These are phyloP conservation scores for Stratiomys singularior DNA, from an alignment of 2,888 invertebrate genomes.

Conservation along the genomic window DNA sequence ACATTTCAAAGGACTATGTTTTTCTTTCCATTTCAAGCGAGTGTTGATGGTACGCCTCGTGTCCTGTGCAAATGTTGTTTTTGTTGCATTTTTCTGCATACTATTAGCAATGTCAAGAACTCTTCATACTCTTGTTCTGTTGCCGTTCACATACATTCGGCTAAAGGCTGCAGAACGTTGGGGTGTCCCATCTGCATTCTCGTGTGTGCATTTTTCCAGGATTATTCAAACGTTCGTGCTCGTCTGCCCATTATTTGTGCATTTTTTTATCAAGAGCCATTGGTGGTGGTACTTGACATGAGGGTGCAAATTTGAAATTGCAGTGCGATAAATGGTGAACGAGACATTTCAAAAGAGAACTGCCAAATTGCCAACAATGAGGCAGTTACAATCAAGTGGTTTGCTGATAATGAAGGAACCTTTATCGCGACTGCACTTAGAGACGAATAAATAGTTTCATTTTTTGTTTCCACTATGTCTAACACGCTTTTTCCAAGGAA, in stretches of 20 bases:
- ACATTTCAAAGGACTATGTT: neutral
- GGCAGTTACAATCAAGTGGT: neutral
- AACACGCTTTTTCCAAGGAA: too few species aligned
- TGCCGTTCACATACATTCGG: neutral
- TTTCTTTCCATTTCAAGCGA: neutral
- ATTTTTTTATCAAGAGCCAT: conserved; percentile 26
- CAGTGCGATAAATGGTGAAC: conserved; percentile 39
- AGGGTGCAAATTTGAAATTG: conserved; percentile 33
- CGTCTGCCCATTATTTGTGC: conserved; percentile 19
- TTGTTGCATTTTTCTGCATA: conserved; percentile 44
- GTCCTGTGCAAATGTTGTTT: conserved; percentile 10
- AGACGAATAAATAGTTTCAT: too few species aligned
- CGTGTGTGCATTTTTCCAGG: conserved; percentile 20
- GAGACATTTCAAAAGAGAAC: conserved; percentile 2
- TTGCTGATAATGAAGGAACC: neutral
- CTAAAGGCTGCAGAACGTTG: neutral
- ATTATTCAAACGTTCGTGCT: conserved; percentile 10
- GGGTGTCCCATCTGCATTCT: conserved; percentile 25
- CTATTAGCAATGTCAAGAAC: conserved; percentile 30
- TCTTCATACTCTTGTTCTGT: conserved; percentile 15
- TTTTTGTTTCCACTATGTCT: too few species aligned
- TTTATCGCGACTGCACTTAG: too few species aligned
- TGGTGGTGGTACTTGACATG: conserved; percentile 19
- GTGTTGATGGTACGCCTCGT: neutral
- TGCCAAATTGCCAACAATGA: conserved; percentile 35